These are phyloP conservation scores for Saguinus midas DNA, from an alignment of 2,113 vertebrate species.

Conservation along the genomic window DNA sequence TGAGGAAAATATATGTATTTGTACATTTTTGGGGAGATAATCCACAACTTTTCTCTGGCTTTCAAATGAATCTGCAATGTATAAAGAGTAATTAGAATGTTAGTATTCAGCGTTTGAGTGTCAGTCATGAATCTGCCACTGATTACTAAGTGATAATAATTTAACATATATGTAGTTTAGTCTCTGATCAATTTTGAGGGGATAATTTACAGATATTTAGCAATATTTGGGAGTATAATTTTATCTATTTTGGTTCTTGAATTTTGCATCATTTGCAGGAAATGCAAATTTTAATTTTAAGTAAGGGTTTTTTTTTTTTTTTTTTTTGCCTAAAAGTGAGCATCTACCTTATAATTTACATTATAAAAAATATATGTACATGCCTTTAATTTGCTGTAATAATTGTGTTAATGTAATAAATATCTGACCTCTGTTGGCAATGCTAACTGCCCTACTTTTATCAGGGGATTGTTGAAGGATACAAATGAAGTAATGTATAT, in stretches of 20 bases:
- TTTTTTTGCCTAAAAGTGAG: neutral
- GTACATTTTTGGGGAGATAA: neutral
- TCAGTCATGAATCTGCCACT: neutral
- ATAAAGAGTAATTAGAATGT: neutral
- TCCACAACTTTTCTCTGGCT: neutral
- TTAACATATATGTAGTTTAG: neutral
- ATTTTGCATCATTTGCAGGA: neutral
- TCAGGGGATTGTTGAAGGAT: conserved; percentile 32
- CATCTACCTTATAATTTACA: neutral
- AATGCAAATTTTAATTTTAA: conserved; percentile 16
- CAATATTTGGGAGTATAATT: neutral
- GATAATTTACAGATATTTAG: neutral
- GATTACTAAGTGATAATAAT: neutral
- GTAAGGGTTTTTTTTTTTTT: neutral
- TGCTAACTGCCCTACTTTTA: neutral
- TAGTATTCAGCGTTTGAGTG: neutral
- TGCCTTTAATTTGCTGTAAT: neutral
- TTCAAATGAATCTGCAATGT: neutral
- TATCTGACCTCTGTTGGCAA: neutral
- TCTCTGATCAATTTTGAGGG: neutral
- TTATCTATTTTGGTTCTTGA: neutral
- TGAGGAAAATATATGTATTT: neutral
- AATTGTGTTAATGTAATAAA: neutral
- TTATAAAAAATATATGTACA: neutral
- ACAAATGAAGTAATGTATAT: conserved; percentile 24